Evolutionary conservation across 2,797 vertebrate genomes (phyloP), one percentile per base, ranked within the genome.

Genomic region (Enteromius anoplus): DNA sequence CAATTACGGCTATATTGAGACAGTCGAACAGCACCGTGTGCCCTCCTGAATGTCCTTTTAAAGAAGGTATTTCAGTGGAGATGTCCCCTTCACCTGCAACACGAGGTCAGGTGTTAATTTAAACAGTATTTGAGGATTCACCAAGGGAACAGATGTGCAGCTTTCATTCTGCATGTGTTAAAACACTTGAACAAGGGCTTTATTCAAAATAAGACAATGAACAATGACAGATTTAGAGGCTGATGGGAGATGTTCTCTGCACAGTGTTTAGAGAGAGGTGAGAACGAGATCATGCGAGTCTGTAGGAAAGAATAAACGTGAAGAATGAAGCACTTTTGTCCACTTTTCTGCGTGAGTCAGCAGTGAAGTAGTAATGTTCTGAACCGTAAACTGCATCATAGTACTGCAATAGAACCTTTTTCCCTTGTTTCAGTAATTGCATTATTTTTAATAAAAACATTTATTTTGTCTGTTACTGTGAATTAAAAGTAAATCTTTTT

Each of bases 131-230:
- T 49, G 45, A 65, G 19, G 12, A 53, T 79, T 29, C 3, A 14
- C 55, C 8, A 14, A 34, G 32, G 26, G 55, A 29, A 42, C 60
- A 76, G 53, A 79, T 78, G 75, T 26, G 58, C 75, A 49, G 26
- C 66, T 84, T 73, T 32, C 65, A 49, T 66, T 32, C n/a, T 53
- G 65, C 68, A 73, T 64, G 40, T 76, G 23, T 10, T 78, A 51
- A 51, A 37, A 53, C 69, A 40, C 21, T 32, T 62, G 47, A 85
- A 87, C 86, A 90, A 87, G 77, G 80, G 19, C 37, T 58, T 75
- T 42, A 76, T 85, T 89, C 70, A 82, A 75, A 49, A 82, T 40
- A 37, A 49, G 55, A 88, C 89, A 82, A 87, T 88, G 66, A 85
- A 86, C 88, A 86, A 85, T 83, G 84, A 65, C 70, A n/a, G 64